Evolutionary conservation across 2,888 invertebrate genomes (phyloP), one percentile per base, ranked within the genome.

Genomic region (Tuta absoluta): DNA sequence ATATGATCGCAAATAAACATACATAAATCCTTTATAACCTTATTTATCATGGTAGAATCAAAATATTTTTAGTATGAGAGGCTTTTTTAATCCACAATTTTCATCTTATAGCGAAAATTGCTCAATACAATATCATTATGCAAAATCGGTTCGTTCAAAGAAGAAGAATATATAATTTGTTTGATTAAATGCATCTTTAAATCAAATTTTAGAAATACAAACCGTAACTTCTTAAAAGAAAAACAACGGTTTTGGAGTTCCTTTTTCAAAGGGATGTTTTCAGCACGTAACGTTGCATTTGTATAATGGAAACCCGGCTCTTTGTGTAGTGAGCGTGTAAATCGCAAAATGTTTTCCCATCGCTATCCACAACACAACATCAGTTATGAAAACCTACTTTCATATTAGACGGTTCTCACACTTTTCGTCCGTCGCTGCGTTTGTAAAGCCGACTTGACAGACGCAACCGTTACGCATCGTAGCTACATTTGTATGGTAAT

Each of bases 241-340:
- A 23, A 53, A 53, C 21, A 14, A 23, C 12, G 3, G 21, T 23
- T 53, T 48, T 11, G 17, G n/a, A 1, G 23, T 11, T 24, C 24
- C 57, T 28, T 57, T 51, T 57, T n/a, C 5, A 57, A 57, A 57
- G 10, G 57, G 33, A 17, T 38, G 58, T 14, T 23, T 23, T 12
- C 23, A 21, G 23, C 48, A 23, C 45, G 45, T 17, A 45, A 24
- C 28, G n/a, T 60, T 14, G 23, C 41, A 45, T 60, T 60, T 60
- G 60, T 60, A 14, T 60, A 45, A 60, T 60, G 45, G 48, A 45
- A 45, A 12, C 45, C 45, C 17, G 41, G 24, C 17, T 24, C 45
- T 33, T 17, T n/a, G 45, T 28, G 45, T 23, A 45, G n/a, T 21
- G 38, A 41, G 38, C 38, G 37, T 59, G 33, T 23, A 59, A 21